phyloP scores from a whole-genome alignment of 2,888 invertebrate species.

The Venustoraphidia nigricollis region DNA sequence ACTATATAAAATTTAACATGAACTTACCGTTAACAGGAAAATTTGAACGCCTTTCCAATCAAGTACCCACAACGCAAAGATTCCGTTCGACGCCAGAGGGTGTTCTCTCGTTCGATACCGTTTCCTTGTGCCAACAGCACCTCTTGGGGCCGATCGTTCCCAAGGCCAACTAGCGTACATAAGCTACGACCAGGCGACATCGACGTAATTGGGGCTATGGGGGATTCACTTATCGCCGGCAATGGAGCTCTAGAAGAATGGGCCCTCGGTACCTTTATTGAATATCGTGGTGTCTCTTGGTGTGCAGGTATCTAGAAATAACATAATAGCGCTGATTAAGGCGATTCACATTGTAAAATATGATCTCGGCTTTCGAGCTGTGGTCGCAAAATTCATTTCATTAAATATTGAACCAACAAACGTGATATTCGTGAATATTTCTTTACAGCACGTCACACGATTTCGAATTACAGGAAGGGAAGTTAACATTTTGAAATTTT shows the following conservation, averaged over 20 bases:
- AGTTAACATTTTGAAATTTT: no score
- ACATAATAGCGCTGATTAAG: no score
- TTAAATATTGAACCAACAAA: no score
- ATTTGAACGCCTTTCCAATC: constrained; percentile 21
- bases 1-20: no score
- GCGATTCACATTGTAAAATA: no score
- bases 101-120: constrained; percentile 23
- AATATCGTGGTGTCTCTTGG: constrained; percentile 61
- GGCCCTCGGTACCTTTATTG: constrained; percentile 56
- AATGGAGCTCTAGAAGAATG: constrained; percentile 59
- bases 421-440: no score
- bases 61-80: constrained; percentile 32
- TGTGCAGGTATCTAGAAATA: constrained; percentile 36
- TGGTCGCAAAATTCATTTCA: no score
- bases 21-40: constrained; percentile 10
- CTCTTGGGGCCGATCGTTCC: constrained; percentile 22
- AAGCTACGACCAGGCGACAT: constrained; percentile 51
- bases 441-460: no score
- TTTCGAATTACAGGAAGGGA: no score
- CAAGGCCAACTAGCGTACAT: constrained; percentile 47
- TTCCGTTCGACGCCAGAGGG: constrained; percentile 33
- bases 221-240: constrained; percentile 57
- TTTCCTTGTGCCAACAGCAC: constrained; percentile 40
- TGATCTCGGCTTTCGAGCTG: no score
- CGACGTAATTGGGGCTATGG: constrained; percentile 54